phyloP scores from a whole-genome alignment of 2,113 vertebrate genomes.

The Lophochroa leadbeateri region DNA sequence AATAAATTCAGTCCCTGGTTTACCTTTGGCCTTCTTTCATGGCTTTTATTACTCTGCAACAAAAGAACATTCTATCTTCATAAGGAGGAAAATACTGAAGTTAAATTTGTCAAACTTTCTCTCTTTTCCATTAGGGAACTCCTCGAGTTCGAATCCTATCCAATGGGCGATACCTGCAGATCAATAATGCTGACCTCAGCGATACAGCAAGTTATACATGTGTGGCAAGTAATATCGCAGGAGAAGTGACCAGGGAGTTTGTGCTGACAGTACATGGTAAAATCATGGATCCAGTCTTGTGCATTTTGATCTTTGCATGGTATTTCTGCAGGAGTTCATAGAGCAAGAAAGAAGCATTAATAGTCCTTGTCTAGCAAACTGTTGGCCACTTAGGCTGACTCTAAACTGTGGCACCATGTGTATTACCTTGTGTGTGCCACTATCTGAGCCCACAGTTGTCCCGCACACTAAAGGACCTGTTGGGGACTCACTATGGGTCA shows the following conservation, averaged over 20 bases:
- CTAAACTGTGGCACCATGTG: background rate
- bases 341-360: background rate
- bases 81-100: background rate
- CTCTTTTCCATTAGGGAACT: slow-evolving; percentile 75
- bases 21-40: background rate
- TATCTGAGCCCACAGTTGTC: background rate
- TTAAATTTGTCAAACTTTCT: slow-evolving; percentile 10
- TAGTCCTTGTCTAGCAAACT: background rate
- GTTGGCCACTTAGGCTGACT: background rate
- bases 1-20: background rate
- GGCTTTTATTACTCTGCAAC: background rate
- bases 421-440: background rate
- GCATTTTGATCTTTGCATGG: background rate
- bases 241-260: slow-evolving; percentile 86
- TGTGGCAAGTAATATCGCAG: slow-evolving; percentile 90
- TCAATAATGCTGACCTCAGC: slow-evolving; percentile 87
- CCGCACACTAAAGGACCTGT: background rate
- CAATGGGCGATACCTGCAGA: slow-evolving; percentile 89
- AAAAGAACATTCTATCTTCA: background rate
- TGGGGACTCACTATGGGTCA: background rate
- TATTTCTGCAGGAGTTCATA: background rate
- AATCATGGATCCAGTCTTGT: background rate
- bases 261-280: slow-evolving; percentile 88
- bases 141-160: slow-evolving; percentile 89
- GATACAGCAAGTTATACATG: slow-evolving; percentile 90